Conservation (phyloP, 2,113 vertebrate genomes). For the Eonycteris spelaea region DNA sequence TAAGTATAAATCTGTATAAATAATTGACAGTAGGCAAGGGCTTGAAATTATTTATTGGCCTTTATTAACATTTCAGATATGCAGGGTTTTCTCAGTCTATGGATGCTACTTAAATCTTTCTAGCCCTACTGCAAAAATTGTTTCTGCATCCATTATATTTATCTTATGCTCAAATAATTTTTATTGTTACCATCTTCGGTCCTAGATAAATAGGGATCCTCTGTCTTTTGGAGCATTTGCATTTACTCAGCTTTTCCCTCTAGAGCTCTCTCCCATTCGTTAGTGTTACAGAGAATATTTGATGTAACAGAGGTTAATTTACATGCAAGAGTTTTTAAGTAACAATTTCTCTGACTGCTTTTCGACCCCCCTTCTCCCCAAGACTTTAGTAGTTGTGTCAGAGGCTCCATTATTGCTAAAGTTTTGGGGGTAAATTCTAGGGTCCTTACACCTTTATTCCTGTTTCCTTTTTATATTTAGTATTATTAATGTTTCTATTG, state of each 20-base stretch:
- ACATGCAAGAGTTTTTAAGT: background rate
- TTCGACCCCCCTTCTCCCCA: background rate
- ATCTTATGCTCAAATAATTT: background rate
- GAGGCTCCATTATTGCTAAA: background rate
- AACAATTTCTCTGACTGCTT: background rate
- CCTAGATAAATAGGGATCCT: background rate
- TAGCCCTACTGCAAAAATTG: background rate
- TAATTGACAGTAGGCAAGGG: background rate
- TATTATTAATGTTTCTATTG: background rate
- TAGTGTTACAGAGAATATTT: background rate
- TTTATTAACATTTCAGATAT: conserved; percentile 16
- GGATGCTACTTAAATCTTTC: background rate
- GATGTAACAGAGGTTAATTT: background rate
- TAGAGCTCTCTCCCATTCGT: background rate
- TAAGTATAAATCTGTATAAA: background rate
- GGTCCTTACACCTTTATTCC: background rate
- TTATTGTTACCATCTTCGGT: background rate
- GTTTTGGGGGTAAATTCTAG: background rate
- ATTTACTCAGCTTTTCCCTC: background rate
- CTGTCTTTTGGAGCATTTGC: background rate
- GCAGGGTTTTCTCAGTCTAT: background rate
- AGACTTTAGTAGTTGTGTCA: background rate
- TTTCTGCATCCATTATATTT: background rate
- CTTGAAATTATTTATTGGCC: background rate
- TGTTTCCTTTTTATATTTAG: background rate